phyloP scores from a whole-genome alignment of 2,797 vertebrate species.

The Odontamblyopus rebecca region DNA sequence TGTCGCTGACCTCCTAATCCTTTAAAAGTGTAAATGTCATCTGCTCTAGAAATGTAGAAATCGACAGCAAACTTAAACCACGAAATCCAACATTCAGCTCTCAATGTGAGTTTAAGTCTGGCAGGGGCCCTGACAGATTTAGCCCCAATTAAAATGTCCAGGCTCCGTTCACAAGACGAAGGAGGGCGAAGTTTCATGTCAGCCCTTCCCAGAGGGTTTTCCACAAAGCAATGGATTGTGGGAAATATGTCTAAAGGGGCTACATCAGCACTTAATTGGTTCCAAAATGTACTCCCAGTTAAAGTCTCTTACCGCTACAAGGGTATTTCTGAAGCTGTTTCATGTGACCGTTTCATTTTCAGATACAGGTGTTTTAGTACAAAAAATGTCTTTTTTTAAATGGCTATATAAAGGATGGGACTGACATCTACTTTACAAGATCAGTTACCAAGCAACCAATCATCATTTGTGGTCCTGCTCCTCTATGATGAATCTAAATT shows the following conservation, averaged over 20 bases:
- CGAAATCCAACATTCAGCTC: slow-evolving; percentile 19
- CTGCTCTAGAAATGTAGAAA: not conserved
- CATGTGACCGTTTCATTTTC: slow-evolving; percentile 2
- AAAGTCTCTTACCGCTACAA: slow-evolving; percentile 49
- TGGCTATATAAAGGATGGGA: not conserved
- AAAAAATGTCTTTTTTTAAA: not conserved
- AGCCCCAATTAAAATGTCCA: slow-evolving; percentile 60
- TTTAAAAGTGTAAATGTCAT: slow-evolving; percentile 25
- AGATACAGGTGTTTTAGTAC: not conserved
- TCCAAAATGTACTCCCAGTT: slow-evolving; percentile 42
- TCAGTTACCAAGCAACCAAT: slow-evolving; percentile 9
- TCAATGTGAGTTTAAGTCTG: slow-evolving; percentile 25
- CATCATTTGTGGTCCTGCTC: not conserved
- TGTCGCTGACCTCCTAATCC: slow-evolving; percentile 7
- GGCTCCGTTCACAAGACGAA: slow-evolving; percentile 44
- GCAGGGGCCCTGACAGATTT: slow-evolving; percentile 53
- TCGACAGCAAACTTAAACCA: slow-evolving; percentile 12
- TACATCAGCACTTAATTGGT: slow-evolving; percentile 65
- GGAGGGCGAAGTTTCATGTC: slow-evolving; percentile 38
- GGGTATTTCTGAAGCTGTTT: slow-evolving; percentile 2
- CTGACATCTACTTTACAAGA: not conserved
- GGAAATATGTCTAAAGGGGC: slow-evolving; percentile 47
- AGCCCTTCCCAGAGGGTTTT: slow-evolving; percentile 49
- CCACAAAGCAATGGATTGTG: slow-evolving; percentile 27
- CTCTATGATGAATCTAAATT: slow-evolving; percentile 3